Evolutionary conservation across 1,140 invertebrate genomes (phyloP).

Genomic region (Bathynomus jamesi): DNA sequence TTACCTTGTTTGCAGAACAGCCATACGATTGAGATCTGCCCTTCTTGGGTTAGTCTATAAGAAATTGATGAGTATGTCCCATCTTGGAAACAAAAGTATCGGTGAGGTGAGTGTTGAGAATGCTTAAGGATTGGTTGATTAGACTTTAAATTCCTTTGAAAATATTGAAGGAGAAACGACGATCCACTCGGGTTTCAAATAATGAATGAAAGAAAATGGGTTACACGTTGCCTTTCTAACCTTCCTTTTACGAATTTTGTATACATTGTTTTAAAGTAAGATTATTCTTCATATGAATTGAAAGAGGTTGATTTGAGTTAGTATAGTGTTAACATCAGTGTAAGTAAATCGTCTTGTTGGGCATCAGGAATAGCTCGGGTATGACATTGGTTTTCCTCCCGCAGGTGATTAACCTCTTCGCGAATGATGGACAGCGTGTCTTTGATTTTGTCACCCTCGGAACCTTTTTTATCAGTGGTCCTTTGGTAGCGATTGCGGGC

Average conservation of each 20-base stretch:
- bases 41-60: slow-evolving; percentile 55
- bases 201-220: too few relatives aligned
- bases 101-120: slow-evolving; percentile 52
- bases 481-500: slow-evolving; percentile 53
- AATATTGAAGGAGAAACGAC: not conserved
- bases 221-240: too few relatives aligned
- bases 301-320: too few relatives aligned
- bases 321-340: too few relatives aligned
- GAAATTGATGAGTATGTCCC: slow-evolving; percentile 54
- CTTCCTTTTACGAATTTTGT: too few relatives aligned
- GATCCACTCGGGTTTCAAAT: not conserved
- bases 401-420: slow-evolving; percentile 61
- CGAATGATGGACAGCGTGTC: slow-evolving; percentile 58
- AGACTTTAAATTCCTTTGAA: not conserved
- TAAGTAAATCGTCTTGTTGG: too few relatives aligned
- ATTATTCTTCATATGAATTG: too few relatives aligned
- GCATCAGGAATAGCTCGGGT: too few relatives aligned
- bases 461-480: slow-evolving; percentile 56
- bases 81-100: slow-evolving; percentile 50
- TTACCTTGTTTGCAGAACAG: slow-evolving; percentile 45
- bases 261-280: too few relatives aligned
- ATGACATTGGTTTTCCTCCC: too few relatives aligned
- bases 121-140: not conserved
- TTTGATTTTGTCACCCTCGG: slow-evolving; percentile 56
- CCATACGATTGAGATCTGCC: slow-evolving; percentile 53